These are phyloP conservation scores for Plebejus anna DNA, from an alignment of 2,888 invertebrate species.

Conservation along the genomic window DNA sequence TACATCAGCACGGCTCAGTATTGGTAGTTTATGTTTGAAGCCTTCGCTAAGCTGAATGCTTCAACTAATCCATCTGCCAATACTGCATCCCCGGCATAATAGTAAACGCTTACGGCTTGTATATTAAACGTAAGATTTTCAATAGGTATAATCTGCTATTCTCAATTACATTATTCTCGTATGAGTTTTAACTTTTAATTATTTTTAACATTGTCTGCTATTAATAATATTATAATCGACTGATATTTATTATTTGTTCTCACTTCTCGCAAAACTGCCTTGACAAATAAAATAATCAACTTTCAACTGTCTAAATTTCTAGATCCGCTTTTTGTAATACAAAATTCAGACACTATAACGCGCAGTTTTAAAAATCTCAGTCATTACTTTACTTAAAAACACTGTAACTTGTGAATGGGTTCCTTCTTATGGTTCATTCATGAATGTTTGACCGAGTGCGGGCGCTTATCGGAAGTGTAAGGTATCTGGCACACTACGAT, in stretches of 20 bases:
- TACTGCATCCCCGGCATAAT: neutral
- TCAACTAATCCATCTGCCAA: slow-evolving; percentile 8
- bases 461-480: slow-evolving; percentile 44
- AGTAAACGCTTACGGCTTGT: neutral
- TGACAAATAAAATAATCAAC: too few species aligned
- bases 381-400: neutral
- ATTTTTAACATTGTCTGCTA: too few species aligned
- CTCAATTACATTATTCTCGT: neutral
- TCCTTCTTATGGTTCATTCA: neutral
- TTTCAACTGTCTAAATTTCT: too few species aligned
- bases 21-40: neutral
- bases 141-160: neutral
- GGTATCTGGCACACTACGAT: slow-evolving; percentile 43
- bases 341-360: too few species aligned
- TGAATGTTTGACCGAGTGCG: neutral
- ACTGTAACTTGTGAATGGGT: neutral
- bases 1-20: neutral
- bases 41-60: neutral
- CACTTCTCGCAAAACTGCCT: neutral
- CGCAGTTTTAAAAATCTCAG: too few species aligned
- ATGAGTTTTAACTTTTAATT: too few species aligned
- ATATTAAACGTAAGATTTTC: neutral
- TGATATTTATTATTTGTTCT: neutral
- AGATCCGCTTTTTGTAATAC: too few species aligned
- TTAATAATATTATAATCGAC: neutral